These are phyloP conservation scores for Epiblema foenella DNA, from an alignment of 2,888 invertebrate genomes.

Conservation along the genomic window DNA sequence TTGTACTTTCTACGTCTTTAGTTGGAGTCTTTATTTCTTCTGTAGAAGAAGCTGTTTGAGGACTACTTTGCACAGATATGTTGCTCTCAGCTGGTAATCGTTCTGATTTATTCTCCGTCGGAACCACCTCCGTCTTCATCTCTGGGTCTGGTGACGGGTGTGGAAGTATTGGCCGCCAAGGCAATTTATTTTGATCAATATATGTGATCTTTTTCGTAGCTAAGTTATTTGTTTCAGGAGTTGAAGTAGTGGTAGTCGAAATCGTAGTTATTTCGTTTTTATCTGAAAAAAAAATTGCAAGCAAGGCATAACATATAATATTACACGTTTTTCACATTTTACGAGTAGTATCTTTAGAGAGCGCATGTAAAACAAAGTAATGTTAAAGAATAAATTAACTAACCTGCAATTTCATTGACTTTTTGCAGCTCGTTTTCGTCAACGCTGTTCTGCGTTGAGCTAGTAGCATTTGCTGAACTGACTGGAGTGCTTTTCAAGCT, in stretches of 20 bases:
- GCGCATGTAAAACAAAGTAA: too few species aligned
- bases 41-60: slow-evolving; percentile 55
- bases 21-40: slow-evolving; percentile 46
- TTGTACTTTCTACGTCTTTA: slow-evolving; percentile 50
- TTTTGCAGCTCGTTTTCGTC: slow-evolving; percentile 80
- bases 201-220: slow-evolving; percentile 66
- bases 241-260: slow-evolving; percentile 57
- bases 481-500: slow-evolving; percentile 75
- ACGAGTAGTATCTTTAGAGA: too few species aligned
- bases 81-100: slow-evolving; percentile 69
- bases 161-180: slow-evolving; percentile 62
- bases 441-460: slow-evolving; percentile 60
- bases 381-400: slow-evolving; percentile 44
- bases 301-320: too few species aligned
- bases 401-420: slow-evolving; percentile 73
- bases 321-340: too few species aligned
- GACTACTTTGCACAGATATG: slow-evolving; percentile 66
- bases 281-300: slow-evolving; percentile 62
- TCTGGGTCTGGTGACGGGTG: slow-evolving; percentile 54
- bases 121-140: slow-evolving; percentile 51
- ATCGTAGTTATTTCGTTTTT: slow-evolving; percentile 61
- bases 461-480: slow-evolving; percentile 59
- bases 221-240: slow-evolving; percentile 64
- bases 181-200: slow-evolving; percentile 65
- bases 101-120: slow-evolving; percentile 65